Evolutionary conservation across 30 jellyfish, hydroid and myxozoan species (phyloP).

Genomic region (Aurelia sp.): DNA sequence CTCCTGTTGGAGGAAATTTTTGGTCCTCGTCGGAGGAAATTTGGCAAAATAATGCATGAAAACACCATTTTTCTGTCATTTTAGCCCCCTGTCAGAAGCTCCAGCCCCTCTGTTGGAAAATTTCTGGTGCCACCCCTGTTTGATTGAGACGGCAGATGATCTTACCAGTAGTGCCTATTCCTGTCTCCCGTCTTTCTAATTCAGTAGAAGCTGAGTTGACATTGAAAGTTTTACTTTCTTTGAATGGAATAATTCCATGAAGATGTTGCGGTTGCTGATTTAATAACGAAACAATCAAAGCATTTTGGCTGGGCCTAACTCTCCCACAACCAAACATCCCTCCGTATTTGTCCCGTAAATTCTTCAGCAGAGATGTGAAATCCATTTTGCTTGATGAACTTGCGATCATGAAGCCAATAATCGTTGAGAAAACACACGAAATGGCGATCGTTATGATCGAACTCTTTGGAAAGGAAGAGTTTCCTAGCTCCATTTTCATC

Average conservation of each 20-base stretch:
- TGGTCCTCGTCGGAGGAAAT: too few relatives aligned
- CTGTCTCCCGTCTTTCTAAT: constrained; percentile 36
- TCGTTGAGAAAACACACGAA: constrained; percentile 55
- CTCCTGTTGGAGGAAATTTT: too few relatives aligned
- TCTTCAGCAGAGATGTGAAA: constrained; percentile 17
- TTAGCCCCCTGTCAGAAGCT: too few relatives aligned
- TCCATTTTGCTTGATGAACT: constrained; percentile 39
- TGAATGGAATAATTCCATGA: constrained; percentile 11
- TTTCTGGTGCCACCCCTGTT: too few relatives aligned
- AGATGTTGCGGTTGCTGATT: constrained; percentile 33
- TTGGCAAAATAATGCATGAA: too few relatives aligned
- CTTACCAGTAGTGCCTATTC: constrained; percentile 36
- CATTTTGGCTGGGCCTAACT: constrained; percentile 2
- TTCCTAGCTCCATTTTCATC: neutral
- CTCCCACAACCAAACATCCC: constrained; percentile 26
- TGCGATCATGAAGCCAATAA: constrained; percentile 62
- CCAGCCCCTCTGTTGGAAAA: too few relatives aligned
- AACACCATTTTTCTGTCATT: too few relatives aligned
- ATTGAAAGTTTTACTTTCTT: constrained; percentile 37
- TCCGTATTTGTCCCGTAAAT: constrained; percentile 3
- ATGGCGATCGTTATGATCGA: constrained; percentile 20
- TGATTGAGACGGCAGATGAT: too few relatives aligned
- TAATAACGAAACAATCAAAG: constrained; percentile 43
- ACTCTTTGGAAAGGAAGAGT: constrained; percentile 16
- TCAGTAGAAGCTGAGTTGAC: constrained; percentile 24